phyloP scores from a whole-genome alignment of 2,797 vertebrate species.

The Hybognathus amarus region DNA sequence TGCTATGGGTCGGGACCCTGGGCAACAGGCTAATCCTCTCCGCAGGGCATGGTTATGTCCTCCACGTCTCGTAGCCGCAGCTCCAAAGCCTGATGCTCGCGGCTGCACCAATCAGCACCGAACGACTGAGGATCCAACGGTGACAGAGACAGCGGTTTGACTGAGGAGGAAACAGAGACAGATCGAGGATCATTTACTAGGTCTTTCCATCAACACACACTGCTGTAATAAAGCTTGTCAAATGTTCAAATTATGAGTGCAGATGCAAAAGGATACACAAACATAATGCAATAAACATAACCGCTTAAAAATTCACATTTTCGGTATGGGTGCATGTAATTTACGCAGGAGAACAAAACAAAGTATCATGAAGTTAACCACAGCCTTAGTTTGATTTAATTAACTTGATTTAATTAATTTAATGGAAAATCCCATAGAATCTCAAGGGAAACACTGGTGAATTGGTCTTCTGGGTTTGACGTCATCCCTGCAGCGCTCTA shows the following conservation, averaged over 20 bases:
- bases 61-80: constrained; percentile 91
- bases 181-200: neutral
- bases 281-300: neutral
- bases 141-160: constrained; percentile 90
- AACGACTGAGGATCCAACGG: constrained; percentile 87
- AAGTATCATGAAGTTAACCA: neutral
- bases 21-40: constrained; percentile 86
- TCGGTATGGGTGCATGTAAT: neutral
- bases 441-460: neutral
- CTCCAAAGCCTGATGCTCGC: constrained; percentile 87
- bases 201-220: neutral
- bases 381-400: neutral
- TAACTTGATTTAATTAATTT: neutral
- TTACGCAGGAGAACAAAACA: neutral
- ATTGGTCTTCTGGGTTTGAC: too few relatives aligned
- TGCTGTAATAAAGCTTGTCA: neutral
- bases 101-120: constrained; percentile 75
- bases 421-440: neutral
- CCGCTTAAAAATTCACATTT: neutral
- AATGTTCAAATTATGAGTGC: neutral
- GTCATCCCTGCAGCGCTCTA: neutral
- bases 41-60: constrained; percentile 90
- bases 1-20: constrained; percentile 63
- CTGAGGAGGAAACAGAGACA: constrained; percentile 73
- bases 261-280: neutral